phyloP scores from a whole-genome alignment of 2,113 vertebrate species.

The Sphyrna mokarran region DNA sequence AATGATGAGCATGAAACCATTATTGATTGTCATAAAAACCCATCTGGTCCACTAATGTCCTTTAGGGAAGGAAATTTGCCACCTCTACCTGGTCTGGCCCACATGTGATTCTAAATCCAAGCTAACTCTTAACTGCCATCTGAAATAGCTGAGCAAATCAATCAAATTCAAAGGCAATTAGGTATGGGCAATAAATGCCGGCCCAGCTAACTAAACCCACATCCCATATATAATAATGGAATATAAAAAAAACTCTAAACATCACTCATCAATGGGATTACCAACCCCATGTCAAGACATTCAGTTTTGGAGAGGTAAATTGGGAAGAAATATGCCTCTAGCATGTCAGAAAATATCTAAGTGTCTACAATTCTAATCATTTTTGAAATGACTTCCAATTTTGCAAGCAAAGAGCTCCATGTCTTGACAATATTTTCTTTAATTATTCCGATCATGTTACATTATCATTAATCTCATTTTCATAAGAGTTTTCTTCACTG shows the following conservation, averaged over 20 bases:
- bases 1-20: no score
- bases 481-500: not conserved
- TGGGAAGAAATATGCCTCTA: not conserved
- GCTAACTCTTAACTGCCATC: no score
- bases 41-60: no score
- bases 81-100: no score
- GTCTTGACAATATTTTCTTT: not conserved
- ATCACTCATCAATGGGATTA: not conserved
- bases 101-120: no score
- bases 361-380: not conserved
- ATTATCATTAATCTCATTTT: not conserved
- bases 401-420: not conserved
- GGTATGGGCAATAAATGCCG: no score
- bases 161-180: no score
- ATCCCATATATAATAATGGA: no score
- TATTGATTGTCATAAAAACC: no score
- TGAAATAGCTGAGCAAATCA: no score
- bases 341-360: not conserved
- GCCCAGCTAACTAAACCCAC: no score
- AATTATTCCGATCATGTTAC: conserved; percentile 1
- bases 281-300: not conserved
- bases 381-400: not conserved
- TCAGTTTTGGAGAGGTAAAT: not conserved
- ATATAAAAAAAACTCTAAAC: not conserved
- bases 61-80: no score